A percentile compares a stretch with the other conserved stretches of the same genome.
phyloP scores from a whole-genome alignment of 2,797 vertebrate genomes.

The Gymnoscopelus microlampas region DNA sequence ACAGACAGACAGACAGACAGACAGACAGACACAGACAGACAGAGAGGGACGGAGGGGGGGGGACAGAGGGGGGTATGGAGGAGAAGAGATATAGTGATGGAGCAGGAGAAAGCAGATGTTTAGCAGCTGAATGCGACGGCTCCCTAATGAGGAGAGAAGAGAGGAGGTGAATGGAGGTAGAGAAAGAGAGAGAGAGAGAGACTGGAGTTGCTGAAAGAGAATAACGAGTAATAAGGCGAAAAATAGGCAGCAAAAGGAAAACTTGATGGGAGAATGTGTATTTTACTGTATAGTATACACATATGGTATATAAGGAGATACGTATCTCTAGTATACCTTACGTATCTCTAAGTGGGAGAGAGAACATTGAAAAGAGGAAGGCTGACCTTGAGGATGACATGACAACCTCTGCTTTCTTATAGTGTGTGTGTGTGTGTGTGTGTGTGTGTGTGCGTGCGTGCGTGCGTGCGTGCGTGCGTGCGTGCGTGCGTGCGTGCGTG shows the following conservation, averaged over 20 bases:
- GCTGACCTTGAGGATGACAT: neutral
- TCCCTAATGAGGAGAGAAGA: constrained; percentile 22
- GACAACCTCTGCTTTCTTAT: neutral
- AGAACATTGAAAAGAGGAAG: constrained; percentile 2
- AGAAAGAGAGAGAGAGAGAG: neutral
- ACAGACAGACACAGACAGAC: no score
- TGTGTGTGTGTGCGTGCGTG: constrained; percentile 1
- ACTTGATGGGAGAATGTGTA: neutral
- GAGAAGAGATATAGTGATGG: neutral
- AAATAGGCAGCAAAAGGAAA: constrained; percentile 19
- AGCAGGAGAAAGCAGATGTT: constrained; percentile 42
- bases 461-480: neutral
- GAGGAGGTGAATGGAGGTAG: neutral
- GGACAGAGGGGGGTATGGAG: neutral
- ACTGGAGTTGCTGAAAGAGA: neutral
- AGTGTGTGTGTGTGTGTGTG: neutral
- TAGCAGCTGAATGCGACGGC: constrained; percentile 21
- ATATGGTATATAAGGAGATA: no score
- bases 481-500: neutral
- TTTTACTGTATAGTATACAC: no score
- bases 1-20: no score
- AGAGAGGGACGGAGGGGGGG: neutral
- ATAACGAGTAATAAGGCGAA: neutral
- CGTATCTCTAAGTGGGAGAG: neutral
- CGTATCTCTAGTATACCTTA: no score